Evolutionary conservation across 2,113 vertebrate genomes (phyloP), one percentile per base, ranked within the genome.

Genomic region (Rissa tridactyla): DNA sequence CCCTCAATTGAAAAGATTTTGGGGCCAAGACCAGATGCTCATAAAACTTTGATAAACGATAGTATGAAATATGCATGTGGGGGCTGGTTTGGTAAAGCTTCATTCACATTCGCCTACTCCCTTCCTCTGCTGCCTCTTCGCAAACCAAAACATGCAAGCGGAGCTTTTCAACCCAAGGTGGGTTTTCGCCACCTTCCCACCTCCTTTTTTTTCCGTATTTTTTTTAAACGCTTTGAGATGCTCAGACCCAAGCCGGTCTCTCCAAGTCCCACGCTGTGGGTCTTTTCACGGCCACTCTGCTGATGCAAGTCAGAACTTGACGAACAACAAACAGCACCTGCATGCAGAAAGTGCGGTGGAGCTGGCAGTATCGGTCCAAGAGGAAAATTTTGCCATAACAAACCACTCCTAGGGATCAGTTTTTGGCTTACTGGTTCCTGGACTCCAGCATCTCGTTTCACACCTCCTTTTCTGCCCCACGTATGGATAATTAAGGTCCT

Each of bases 21-120:
- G 91, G 84, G 92, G 89, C 88, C 86, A 95, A 97, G 92, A 96
- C 58, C 96, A 97, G 93, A 93, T 97, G 93, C 95, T 96, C 95
- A 92, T 82, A 96, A 94, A 94, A 94, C 80, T 95, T 95, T 64
- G 92, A 79, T 82, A 97, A 95, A 86, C 0, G 15, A 26, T 66
- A n/a, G 73, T 60, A 92, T 91, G 73, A 96, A 96, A 97, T 92
- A 58, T 95, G 89, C 6, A 46, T 76, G 78, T 51, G 86, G 91
- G 81, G 97, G 92, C 65, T 3, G 70, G 46, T 87, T 95, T 94
- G 70, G 84, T 97, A 89, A 89, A 66, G n/a, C 73, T 95, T 80
- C 81, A 61, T 82, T 91, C 89, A 77, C 75, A 38, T 49, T 87
- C 61, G 6, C 94, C 91, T 76, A 94, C 94, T 85, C 83, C 51